These are phyloP conservation scores for Eulemur mongoz DNA, from an alignment of 2,797 vertebrate genomes.

Conservation along the genomic window DNA sequence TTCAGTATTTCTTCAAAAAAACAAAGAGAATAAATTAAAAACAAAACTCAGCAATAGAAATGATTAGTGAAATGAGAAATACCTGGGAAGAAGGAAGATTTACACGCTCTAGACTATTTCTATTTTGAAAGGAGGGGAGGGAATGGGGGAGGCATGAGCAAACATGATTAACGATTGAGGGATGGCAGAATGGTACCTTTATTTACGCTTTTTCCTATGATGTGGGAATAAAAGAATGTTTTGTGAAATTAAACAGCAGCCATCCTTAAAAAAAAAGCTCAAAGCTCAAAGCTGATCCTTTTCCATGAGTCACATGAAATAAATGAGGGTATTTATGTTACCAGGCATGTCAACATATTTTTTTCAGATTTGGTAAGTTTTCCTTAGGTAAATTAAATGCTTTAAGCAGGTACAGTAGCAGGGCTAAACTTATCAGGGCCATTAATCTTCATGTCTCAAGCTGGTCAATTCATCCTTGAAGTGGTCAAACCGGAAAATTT, in stretches of 20 bases:
- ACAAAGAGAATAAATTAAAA: constrained; percentile 25
- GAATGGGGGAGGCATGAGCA: neutral
- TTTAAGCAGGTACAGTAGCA: neutral
- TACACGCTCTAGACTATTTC: constrained; percentile 13
- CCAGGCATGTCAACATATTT: constrained; percentile 40
- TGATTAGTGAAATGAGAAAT: constrained; percentile 40
- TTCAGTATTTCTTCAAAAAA: constrained; percentile 12
- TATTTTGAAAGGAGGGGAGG: constrained; percentile 14
- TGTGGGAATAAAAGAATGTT: constrained; percentile 47
- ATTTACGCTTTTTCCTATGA: constrained; percentile 52
- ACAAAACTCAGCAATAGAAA: neutral
- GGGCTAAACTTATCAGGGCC: neutral
- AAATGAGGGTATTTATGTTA: constrained; percentile 61
- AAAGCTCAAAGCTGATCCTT: constrained; percentile 9
- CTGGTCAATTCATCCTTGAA: constrained; percentile 44
- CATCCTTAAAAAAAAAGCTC: neutral
- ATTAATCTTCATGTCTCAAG: constrained; percentile 62
- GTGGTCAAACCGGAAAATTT: constrained; percentile 46
- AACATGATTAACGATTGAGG: constrained; percentile 35
- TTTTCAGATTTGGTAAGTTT: constrained; percentile 4
- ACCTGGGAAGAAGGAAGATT: neutral
- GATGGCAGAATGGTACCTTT: constrained; percentile 24
- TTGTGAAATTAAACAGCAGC: constrained; percentile 59
- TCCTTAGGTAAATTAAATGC: constrained; percentile 62
- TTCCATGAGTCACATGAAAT: constrained; percentile 56